phyloP scores from a whole-genome alignment of 2,888 invertebrate genomes.

The Chrysodeixis includens region DNA sequence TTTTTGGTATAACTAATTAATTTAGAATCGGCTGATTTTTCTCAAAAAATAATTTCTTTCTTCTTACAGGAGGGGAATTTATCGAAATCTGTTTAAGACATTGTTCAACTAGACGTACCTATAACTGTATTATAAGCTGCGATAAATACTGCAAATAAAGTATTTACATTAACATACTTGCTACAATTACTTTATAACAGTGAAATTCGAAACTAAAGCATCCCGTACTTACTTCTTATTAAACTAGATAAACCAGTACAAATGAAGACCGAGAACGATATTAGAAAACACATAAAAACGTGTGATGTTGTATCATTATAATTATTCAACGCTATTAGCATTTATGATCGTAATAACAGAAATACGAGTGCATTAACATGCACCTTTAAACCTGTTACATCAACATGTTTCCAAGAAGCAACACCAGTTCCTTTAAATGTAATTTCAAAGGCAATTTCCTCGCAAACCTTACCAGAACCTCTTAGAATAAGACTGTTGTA shows the following conservation, averaged over 20 bases:
- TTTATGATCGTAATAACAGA: slow-evolving; percentile 15
- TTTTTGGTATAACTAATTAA: too few species aligned
- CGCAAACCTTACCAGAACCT: too few species aligned
- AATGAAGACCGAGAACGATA: neutral
- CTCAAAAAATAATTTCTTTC: too few species aligned
- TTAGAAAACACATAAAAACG: slow-evolving; percentile 5
- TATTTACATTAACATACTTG: neutral
- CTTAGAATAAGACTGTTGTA: too few species aligned
- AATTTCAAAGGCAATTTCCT: slow-evolving; percentile 6
- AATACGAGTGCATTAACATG: slow-evolving; percentile 25
- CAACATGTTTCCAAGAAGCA: neutral
- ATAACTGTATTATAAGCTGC: neutral
- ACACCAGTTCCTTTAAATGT: neutral
- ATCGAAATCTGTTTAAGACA: too few species aligned
- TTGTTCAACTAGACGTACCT: too few species aligned
- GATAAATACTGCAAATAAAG: neutral
- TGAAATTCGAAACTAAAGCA: neutral
- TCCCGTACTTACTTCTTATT: neutral
- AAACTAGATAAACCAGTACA: slow-evolving; percentile 1
- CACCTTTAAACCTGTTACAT: neutral
- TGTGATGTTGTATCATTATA: neutral
- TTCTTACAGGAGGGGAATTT: too few species aligned
- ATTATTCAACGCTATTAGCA: neutral
- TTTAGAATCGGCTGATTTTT: too few species aligned
- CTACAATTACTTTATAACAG: neutral